Base-by-base conservation (phyloP, 1,140 invertebrate genomes). In the Metaphire vulgaris region DNA sequence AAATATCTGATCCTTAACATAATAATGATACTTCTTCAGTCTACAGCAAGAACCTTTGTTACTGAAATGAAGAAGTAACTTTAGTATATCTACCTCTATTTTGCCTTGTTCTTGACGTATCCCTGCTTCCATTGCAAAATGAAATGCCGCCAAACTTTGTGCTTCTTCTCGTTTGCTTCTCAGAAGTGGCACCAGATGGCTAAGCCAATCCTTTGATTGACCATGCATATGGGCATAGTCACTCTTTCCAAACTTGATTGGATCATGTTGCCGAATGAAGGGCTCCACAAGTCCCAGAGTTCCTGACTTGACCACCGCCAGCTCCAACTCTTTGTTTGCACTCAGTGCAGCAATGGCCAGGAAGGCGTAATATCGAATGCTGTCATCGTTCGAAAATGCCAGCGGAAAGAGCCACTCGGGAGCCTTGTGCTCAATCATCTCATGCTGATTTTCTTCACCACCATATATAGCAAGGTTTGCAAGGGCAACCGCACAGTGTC, bases 111-210 rank as follows among this genome's bases (percentile, higher is more conserved):
- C 92, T 81, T 96, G 92, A 83, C 99, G 99, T 56, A 99, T 99
- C 15, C 93, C 94, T 1, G 97, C 97, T 86, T 99, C 97, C 95
- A 99, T 98, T 82, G 96, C 98, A 84, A 99, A 99, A 84, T 99
- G 97, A 85, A 99, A 99, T 32, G 97, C 96, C 0, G 97, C 97
- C 73, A 99, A 85, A 83, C 97, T 97, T 79, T 96, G 90, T 0
- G 97, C 96, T 86, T 99, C 97, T 83, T 97, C 94, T 74, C 96
- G 88, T 84, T 98, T 95, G 26, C 96, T 98, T 80, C 92, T 94
- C 1, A 99, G 86, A n/a, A 99, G 93, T 0, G 96, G 96, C 0
- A 99, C 94, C 56, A 99, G 87, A 77, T 93, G 89, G 85, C 95
- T 90, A 15, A 99, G 87, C 97, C 97, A 99, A 79, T 95, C 93